Evolutionary conservation across 2,113 vertebrate genomes (phyloP), one percentile per base, ranked within the genome.

Genomic region (Pyxicephalus adspersus): DNA sequence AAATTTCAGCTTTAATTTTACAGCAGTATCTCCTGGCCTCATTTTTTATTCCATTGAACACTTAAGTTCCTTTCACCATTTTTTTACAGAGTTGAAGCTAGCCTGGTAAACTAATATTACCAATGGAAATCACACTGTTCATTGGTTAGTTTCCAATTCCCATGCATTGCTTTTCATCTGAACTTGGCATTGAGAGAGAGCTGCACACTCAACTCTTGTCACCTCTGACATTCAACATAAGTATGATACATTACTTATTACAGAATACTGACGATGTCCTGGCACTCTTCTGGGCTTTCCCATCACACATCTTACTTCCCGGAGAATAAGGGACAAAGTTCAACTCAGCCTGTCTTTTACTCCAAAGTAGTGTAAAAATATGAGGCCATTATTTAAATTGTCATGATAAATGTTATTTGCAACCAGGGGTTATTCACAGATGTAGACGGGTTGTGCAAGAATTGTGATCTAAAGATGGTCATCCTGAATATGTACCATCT

Each of bases 161-260:
- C 28, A 26, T 52, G 22, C 20, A 28, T 55, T 55, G 25, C 23
- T 22, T 45, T 77, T 29, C 23, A 51, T 57, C 19, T 9, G 19
- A 77, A 77, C 51, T 52, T 77, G 61, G 51, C 55, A 55, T 77
- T 54, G 20, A 16, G 50, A 34, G 29, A 65, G 28, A 64, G 55
- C 60, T 77, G 55, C 63, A 77, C 20, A 54, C 61, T 55, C n/a
- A 50, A 52, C 45, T 52, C 45, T 25, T 63, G 60, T 77, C 76
- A 77, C 63, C 55, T 50, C 76, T 77, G 76, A 61, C 76, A 77
- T 65, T 50, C 76, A 28, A 11, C 63, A 77, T 77, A 77, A 77
- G 26, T 65, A 77, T 77, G 61, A 65, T 65, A 50, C 50, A 77
- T 77, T 65, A 20, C 63, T 26, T 54, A n/a, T 31, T n/a, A 38